A percentile compares a stretch with the other conserved stretches of the same genome.
Evolutionary conservation across 1,140 invertebrate species (phyloP).

Genomic region (Cherax quadricarinatus): DNA sequence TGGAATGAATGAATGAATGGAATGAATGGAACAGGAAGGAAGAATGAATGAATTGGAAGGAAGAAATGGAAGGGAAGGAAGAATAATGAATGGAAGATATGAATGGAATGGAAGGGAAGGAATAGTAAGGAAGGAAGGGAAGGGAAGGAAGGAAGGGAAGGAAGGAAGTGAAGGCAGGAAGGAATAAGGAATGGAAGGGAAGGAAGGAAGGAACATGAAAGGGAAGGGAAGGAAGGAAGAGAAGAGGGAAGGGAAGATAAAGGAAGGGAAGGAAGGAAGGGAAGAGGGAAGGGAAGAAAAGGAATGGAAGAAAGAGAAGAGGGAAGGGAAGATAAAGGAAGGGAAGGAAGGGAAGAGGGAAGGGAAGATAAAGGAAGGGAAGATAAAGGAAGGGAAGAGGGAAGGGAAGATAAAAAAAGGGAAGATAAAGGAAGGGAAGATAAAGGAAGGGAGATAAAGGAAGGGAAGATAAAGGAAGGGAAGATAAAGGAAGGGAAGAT

Average conservation of each 20-base stretch:
- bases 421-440: neutral
- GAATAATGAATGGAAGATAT: too few relatives aligned
- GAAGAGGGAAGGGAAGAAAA: neutral
- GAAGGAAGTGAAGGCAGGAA: neutral
- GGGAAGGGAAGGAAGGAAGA: neutral
- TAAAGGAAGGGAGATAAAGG: neutral
- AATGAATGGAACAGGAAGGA: neutral
- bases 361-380: neutral
- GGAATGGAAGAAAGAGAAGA: neutral
- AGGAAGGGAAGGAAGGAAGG: neutral
- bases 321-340: neutral
- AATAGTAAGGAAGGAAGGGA: neutral
- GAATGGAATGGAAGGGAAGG: neutral
- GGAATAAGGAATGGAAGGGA: neutral
- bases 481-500: neutral
- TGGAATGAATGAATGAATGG: neutral
- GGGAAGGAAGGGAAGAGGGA: neutral
- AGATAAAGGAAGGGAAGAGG: neutral
- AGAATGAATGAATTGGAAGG: neutral
- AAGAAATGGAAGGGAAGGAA: neutral
- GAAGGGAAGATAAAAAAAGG: neutral
- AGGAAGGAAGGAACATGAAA: neutral
- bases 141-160: neutral
- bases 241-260: neutral
- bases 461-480: neutral